A percentile compares a stretch with the other conserved stretches of the same genome.
phyloP scores from a whole-genome alignment of 2,888 invertebrate species.

The Caenorhabditis becei region DNA sequence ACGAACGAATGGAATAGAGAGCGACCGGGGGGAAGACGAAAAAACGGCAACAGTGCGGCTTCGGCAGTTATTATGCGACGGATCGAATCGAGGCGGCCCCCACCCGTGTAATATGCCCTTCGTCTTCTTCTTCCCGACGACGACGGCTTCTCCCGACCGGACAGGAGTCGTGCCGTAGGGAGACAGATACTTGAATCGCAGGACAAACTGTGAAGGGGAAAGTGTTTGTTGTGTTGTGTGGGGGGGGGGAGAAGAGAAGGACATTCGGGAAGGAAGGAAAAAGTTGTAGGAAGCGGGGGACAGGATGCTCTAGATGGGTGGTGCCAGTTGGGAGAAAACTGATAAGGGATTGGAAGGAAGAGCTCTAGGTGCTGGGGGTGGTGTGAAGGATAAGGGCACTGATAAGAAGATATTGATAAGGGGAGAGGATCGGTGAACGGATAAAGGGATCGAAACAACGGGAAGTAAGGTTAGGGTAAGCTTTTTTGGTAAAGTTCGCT shows the following conservation, averaged over 20 bases:
- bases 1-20: constrained; percentile 7
- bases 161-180: constrained; percentile 21
- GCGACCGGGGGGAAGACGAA: background rate
- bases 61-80: constrained; percentile 2
- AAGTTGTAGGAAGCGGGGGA: no score
- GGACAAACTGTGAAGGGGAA: constrained; percentile 14
- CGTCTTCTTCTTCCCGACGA: constrained; percentile 28
- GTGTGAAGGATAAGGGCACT: no score
- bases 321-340: no score
- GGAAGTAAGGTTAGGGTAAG: no score
- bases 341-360: no score
- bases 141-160: constrained; percentile 12
- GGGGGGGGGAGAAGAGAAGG: background rate
- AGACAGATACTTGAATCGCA: constrained; percentile 23
- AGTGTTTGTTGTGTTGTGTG: background rate
- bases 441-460: no score
- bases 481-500: no score
- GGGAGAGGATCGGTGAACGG: no score
- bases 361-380: no score
- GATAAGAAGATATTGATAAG: no score
- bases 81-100: background rate
- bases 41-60: constrained; percentile 19
- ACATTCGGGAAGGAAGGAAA: no score
- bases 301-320: no score
- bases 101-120: constrained; percentile 46